These are phyloP conservation scores for Candoia aspera DNA, from an alignment of 2,113 vertebrate species.

Conservation along the genomic window DNA sequence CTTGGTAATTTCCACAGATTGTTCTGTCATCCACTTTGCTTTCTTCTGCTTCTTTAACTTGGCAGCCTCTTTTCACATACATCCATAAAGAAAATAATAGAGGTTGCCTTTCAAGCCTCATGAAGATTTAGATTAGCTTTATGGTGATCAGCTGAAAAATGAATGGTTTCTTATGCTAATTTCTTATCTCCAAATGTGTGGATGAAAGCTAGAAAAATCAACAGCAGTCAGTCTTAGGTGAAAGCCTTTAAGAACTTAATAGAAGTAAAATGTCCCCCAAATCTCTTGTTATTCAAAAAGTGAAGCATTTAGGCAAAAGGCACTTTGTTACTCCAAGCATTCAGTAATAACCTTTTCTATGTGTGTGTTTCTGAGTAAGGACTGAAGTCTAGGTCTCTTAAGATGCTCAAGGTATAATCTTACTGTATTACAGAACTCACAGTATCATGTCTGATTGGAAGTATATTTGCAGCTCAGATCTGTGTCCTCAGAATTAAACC, in stretches of 20 bases:
- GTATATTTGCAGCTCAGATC: not conserved
- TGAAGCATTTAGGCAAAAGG: not conserved
- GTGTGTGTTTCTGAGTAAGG: not conserved
- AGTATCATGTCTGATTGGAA: not conserved
- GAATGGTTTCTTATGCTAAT: conserved; percentile 11
- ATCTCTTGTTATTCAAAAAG: conserved; percentile 2
- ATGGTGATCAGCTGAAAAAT: conserved; percentile 29
- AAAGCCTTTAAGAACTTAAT: conserved; percentile 13
- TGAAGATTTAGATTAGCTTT: conserved; percentile 42
- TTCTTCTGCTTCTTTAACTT: not conserved
- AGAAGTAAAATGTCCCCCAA: conserved; percentile 22
- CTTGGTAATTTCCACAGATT: not conserved
- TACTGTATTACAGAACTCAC: not conserved
- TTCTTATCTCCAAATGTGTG: conserved; percentile 18
- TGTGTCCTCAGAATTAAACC: not conserved
- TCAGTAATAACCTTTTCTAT: not conserved
- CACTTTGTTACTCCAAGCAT: no score
- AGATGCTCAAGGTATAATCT: not conserved
- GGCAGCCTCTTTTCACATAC: not conserved
- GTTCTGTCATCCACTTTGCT: not conserved
- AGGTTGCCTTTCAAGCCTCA: conserved; percentile 44
- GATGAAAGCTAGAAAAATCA: conserved; percentile 22
- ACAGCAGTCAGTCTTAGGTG: conserved; percentile 26
- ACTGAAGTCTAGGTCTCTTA: not conserved
- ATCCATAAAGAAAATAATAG: conserved; percentile 30